A percentile compares a stretch with the other conserved stretches of the same genome.
phyloP scores from a whole-genome alignment of 2,113 vertebrate species.

The Gavia stellata region DNA sequence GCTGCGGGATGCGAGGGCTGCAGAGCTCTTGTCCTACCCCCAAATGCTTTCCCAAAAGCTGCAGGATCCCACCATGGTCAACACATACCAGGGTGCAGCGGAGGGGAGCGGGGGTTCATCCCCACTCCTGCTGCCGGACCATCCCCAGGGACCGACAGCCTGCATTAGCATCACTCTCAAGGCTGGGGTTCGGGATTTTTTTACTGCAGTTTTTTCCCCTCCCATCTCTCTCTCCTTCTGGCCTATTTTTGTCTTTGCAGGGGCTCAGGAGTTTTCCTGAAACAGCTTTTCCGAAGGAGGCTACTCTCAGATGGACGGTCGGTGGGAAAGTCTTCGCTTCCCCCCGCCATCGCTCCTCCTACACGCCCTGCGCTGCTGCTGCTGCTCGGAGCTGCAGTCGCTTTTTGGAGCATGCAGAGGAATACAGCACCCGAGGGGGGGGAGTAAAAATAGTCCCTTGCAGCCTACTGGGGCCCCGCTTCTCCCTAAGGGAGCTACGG shows the following conservation, averaged over 20 bases:
- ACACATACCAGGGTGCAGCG: neutral
- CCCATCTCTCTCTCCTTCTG: constrained; percentile 13
- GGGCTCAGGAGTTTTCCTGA: constrained; percentile 66
- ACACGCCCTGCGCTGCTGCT: constrained; percentile 38
- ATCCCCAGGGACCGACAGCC: neutral
- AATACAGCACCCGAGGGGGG: neutral
- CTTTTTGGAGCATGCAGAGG: constrained; percentile 56
- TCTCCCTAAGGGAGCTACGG: neutral
- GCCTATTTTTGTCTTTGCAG: constrained; percentile 67
- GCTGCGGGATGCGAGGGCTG: neutral
- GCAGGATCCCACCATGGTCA: neutral
- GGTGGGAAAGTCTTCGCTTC: constrained; percentile 63
- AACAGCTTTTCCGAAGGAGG: constrained; percentile 70
- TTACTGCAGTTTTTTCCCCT: constrained; percentile 14
- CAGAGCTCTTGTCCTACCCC: neutral
- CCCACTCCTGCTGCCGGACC: neutral
- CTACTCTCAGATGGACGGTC: constrained; percentile 65
- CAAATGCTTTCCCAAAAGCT: neutral
- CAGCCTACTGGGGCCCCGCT: neutral
- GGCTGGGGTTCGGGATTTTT: neutral
- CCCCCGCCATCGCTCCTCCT: constrained; percentile 52
- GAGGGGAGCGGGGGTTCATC: neutral
- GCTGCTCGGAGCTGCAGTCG: constrained; percentile 44
- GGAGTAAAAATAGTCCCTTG: constrained; percentile 50
- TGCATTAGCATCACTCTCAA: neutral